A percentile compares a stretch with the other conserved stretches of the same genome.
phyloP scores from a whole-genome alignment of 2,888 invertebrate species.

The Halocaridina rubra region DNA sequence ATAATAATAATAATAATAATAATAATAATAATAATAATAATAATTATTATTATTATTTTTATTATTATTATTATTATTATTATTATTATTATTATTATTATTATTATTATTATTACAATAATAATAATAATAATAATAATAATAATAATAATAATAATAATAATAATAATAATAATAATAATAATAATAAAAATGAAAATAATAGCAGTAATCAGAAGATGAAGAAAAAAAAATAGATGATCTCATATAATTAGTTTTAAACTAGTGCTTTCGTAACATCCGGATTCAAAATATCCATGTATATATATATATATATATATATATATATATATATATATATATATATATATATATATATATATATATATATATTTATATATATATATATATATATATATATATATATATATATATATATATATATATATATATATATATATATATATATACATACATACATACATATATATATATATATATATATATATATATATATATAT shows the following conservation, averaged over 20 bases:
- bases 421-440: not conserved
- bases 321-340: conserved; percentile 24
- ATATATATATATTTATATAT: not conserved
- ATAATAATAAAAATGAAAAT: not conserved
- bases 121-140: not conserved
- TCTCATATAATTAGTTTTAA: not conserved
- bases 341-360: conserved; percentile 21
- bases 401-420: not conserved
- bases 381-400: not conserved
- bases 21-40: not conserved
- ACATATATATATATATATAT: conserved; percentile 11
- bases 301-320: conserved; percentile 22
- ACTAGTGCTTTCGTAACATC: not conserved
- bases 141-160: not conserved
- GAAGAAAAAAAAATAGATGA: not conserved
- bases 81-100: not conserved
- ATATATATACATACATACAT: not conserved
- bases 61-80: not conserved
- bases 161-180: not conserved
- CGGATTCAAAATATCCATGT: not conserved
- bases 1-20: not conserved
- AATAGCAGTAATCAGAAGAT: too few relatives aligned
- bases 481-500: not conserved
- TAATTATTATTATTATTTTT: not conserved
- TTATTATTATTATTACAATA: not conserved